Percentiles rank a stretch among this genome's conserved stretches.
Conservation (phyloP, 37 sponge, comb jelly and placozoan genomes). For the Halisarca cf. caerulea region DNA sequence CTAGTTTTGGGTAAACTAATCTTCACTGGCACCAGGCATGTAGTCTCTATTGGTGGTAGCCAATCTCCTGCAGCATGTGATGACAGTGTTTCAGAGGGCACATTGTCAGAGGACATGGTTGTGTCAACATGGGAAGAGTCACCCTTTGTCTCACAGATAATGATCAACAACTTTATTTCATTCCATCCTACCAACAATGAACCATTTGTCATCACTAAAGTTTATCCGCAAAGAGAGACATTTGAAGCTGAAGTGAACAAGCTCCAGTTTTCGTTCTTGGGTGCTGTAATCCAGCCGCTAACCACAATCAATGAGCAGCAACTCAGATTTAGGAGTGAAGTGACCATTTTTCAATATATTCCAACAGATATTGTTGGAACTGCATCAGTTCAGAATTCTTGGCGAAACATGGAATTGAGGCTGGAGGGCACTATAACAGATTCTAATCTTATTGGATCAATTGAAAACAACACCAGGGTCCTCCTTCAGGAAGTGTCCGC, state of each 20-base stretch:
- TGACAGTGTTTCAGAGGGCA: too few relatives aligned
- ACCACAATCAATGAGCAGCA: not conserved
- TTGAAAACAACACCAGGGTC: too few relatives aligned
- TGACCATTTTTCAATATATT: not conserved
- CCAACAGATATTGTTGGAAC: not conserved
- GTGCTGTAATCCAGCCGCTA: not conserved
- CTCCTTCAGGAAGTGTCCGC: not conserved
- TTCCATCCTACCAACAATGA: too few relatives aligned
- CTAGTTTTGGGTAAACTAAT: not conserved
- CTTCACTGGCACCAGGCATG: not conserved
- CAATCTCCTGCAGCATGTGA: not conserved
- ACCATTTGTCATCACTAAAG: not conserved
- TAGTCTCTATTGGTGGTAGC: not conserved
- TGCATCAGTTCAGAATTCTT: not conserved
- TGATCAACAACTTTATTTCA: too few relatives aligned
- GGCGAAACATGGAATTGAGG: not conserved
- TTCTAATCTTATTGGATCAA: too few relatives aligned
- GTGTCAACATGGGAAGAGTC: too few relatives aligned
- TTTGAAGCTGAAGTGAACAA: not conserved
- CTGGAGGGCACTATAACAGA: not conserved
- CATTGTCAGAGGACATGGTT: too few relatives aligned
- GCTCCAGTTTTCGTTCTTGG: not conserved
- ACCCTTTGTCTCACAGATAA: too few relatives aligned
- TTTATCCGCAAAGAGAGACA: not conserved
- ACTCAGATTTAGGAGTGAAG: not conserved